A percentile compares a stretch with the other conserved stretches of the same genome.
Conservation (phyloP, 2,797 vertebrate species). For the Numenius phaeopus region DNA sequence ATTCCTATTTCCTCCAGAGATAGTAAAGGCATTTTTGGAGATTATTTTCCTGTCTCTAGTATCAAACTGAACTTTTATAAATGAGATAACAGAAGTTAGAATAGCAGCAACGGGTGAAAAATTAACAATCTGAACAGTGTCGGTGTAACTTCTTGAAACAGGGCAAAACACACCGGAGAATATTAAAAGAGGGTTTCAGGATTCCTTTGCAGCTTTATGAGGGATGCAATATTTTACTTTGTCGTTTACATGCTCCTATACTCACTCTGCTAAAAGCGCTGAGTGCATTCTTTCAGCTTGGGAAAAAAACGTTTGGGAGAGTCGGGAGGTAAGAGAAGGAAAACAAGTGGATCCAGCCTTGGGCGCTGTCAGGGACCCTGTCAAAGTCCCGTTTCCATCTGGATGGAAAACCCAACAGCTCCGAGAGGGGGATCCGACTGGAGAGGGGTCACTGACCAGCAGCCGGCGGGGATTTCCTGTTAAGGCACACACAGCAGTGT, state of each 20-base stretch:
- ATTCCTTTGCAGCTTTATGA: background rate
- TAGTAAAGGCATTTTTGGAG: background rate
- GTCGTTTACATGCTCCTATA: background rate
- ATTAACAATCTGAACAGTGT: background rate
- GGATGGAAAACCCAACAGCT: background rate
- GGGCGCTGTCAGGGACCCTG: no score
- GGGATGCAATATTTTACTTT: background rate
- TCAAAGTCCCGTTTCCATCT: background rate
- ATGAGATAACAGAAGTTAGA: background rate
- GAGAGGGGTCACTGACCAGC: background rate
- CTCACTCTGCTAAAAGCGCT: background rate
- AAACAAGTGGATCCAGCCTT: background rate
- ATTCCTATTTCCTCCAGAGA: background rate
- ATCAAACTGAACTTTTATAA: slow-evolving; percentile 27
- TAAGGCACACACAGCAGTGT: background rate
- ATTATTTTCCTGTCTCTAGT: slow-evolving; percentile 3
- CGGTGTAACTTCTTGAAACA: background rate
- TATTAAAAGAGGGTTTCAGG: background rate
- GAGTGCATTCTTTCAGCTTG: background rate
- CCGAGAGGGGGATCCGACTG: fast-evolving
- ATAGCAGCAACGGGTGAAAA: background rate
- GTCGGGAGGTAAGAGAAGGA: background rate
- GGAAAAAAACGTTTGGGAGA: background rate
- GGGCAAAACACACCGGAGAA: background rate
- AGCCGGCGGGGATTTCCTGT: background rate